Conservation (phyloP, 2,113 vertebrate genomes). For the Alces alces region DNA sequence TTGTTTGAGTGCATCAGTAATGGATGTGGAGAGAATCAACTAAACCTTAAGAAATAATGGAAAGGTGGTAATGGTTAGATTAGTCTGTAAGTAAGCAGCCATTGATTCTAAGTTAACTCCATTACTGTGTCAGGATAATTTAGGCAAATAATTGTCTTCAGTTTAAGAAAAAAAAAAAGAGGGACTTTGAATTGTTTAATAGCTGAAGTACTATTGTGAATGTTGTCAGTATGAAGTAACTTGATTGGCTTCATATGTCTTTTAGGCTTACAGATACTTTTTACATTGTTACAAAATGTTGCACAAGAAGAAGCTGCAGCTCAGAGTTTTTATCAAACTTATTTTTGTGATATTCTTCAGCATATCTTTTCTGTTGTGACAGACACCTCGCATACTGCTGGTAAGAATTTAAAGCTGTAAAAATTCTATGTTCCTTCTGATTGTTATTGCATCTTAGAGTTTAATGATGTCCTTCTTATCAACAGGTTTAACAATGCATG, state of each 20-base stretch:
- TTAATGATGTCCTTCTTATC: slow-evolving; percentile 47
- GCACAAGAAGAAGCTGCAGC: slow-evolving; percentile 97
- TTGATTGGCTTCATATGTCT: not conserved
- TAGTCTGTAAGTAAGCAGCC: not conserved
- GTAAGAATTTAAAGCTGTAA: slow-evolving; percentile 77
- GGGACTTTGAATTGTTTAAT: not conserved
- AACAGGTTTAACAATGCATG: slow-evolving; percentile 98
- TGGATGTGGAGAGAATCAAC: not conserved
- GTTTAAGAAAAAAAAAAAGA: not conserved
- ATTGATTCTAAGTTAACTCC: not conserved
- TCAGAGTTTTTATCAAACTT: slow-evolving; percentile 99
- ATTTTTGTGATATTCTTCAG: slow-evolving; percentile 98
- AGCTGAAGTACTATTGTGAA: not conserved
- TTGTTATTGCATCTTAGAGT: not conserved
- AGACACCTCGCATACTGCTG: slow-evolving; percentile 98
- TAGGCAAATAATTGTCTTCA: not conserved
- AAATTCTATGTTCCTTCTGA: not conserved
- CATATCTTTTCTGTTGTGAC: slow-evolving; percentile 99
- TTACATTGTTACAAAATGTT: slow-evolving; percentile 97
- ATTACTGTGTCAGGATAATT: not conserved
- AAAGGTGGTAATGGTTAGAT: not conserved
- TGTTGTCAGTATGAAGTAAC: not conserved
- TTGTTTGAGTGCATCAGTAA: not conserved
- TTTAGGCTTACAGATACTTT: slow-evolving; percentile 96
- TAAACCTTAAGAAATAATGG: not conserved